Base-by-base conservation (phyloP, 2,888 invertebrate genomes). In the Spodoptera exigua region DNA sequence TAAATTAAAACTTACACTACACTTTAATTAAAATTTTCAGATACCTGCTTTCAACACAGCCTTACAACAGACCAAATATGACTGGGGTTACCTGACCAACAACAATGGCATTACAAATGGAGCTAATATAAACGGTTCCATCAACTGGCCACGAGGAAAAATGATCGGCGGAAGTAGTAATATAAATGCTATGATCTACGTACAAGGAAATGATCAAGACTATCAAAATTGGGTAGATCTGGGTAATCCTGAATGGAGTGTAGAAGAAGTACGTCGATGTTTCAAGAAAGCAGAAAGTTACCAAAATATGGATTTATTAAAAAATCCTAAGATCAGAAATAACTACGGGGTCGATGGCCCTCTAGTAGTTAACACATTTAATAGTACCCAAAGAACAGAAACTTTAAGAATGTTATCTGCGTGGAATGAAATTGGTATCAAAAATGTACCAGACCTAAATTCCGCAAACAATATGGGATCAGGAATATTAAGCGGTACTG, bases 81-180 rank as follows among this genome's bases (percentile, higher is more conserved):
- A 98, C 84, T 98, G 98, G 98, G 95, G 96, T 81, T 98, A 98
- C 85, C 96, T 96, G 84, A 97, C 97, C 0, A 96, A 97, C 78
- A 96, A 97, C 0, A 96, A 97, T 81, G 96, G 96, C 21, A 95
- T 94, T 44, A 95, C 95, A 0, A 97, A 97, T 83, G 89, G 96
- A 78, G 97, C 96, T 95, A 89, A 88, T 39, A 75, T 81, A 57
- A 80, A 84, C 45, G 79, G 83, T 51, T 66, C 83, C 43, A 84
- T 89, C 9, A 73, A 70, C 3, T 95, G 95, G 95, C 94, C 96
- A 7, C 89, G 95, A 57, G 97, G 96, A 0, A 96, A 95, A 82
- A 90, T 95, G 83, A 83, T 96, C 51, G 96, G 96, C 14, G 96
- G 96, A 0, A 87, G 91, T 0, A 95, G 95, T 17, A 89, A 89